Conservation (phyloP, 2,888 invertebrate species). For the Dolomedes plantarius region DNA sequence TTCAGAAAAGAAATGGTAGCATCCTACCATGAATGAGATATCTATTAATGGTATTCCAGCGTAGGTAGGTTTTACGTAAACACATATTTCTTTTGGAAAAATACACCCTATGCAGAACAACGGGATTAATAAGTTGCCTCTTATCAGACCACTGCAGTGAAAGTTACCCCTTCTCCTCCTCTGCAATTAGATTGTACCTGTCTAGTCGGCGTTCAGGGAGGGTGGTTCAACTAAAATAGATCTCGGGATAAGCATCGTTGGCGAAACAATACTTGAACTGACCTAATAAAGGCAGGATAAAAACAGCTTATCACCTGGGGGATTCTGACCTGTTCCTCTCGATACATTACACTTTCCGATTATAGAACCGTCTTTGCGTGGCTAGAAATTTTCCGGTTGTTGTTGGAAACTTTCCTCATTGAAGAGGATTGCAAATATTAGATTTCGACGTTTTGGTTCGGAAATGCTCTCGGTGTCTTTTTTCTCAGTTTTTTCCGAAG, state of each 20-base stretch:
- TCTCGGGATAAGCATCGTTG: background rate
- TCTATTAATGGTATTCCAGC: too few relatives aligned
- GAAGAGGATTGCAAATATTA: background rate
- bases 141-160: too few relatives aligned
- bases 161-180: too few relatives aligned
- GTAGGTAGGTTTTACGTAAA: too few relatives aligned
- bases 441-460: background rate
- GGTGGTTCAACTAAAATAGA: too few relatives aligned
- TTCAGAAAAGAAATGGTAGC: too few relatives aligned
- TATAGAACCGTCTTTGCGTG: background rate
- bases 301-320: background rate
- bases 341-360: background rate
- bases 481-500: background rate
- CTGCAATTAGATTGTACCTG: too few relatives aligned
- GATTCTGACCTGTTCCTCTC: background rate
- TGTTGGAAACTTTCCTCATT: background rate
- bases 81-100: too few relatives aligned
- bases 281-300: background rate
- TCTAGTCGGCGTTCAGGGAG: too few relatives aligned
- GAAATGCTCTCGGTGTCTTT: background rate
- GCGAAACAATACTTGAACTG: background rate
- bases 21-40: too few relatives aligned
- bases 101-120: too few relatives aligned
- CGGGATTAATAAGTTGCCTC: too few relatives aligned
- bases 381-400: background rate